Percentiles rank a stretch among this genome's conserved stretches.
Conservation (phyloP, 1,140 invertebrate species). For the Spodoptera frugiperda region DNA sequence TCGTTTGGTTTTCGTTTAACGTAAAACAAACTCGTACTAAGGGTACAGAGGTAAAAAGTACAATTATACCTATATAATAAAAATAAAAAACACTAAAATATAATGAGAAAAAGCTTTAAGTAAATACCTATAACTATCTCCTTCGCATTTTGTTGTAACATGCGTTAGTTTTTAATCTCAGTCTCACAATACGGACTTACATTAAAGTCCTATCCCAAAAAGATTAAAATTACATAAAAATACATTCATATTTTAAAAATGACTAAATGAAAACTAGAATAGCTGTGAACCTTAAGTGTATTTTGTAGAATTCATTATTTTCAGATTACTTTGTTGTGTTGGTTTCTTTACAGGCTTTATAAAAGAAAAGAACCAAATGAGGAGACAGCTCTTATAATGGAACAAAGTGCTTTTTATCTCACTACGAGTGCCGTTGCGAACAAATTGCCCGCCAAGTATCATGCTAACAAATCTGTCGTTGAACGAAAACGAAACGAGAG, state of each 20-base stretch:
- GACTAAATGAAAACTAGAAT: constrained; percentile 1
- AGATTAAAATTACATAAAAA: neutral
- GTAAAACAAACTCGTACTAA: too few species aligned
- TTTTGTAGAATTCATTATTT: too few species aligned
- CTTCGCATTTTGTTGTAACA: constrained; percentile 7
- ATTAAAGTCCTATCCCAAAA: neutral
- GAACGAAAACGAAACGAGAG: too few species aligned
- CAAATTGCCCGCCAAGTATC: too few species aligned
- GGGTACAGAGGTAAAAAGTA: neutral
- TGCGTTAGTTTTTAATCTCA: constrained; percentile 16
- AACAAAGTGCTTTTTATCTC: too few species aligned
- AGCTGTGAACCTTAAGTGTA: neutral
- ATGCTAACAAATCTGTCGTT: too few species aligned
- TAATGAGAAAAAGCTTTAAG: constrained; percentile 1
- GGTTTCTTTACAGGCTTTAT: too few species aligned
- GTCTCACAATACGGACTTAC: constrained; percentile 6
- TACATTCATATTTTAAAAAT: neutral
- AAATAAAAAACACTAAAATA: neutral
- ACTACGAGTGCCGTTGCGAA: too few species aligned
- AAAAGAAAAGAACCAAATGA: too few species aligned
- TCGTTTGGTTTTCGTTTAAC: too few species aligned
- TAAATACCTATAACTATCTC: neutral
- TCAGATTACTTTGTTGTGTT: too few species aligned
- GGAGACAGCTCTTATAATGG: too few species aligned
- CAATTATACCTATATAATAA: neutral